Evolutionary conservation across 2,797 vertebrate species (phyloP).

Genomic region (Eleutherodactylus coqui): DNA sequence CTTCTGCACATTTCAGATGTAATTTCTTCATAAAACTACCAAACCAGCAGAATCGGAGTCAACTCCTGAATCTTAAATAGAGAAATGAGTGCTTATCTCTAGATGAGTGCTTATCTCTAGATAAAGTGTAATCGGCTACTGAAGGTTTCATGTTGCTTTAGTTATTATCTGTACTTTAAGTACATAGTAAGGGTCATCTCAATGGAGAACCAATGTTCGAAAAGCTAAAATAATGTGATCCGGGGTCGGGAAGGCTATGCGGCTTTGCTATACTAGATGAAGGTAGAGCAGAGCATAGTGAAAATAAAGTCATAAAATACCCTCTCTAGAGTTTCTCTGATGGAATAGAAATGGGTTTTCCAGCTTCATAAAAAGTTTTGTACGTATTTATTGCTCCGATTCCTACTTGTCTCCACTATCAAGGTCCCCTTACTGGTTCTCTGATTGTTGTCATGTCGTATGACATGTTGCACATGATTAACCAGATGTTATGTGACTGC

Average conservation of each 20-base stretch:
- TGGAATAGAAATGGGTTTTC: background rate
- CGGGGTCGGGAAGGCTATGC: background rate
- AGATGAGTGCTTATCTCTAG: background rate
- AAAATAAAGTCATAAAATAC: background rate
- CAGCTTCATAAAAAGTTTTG: background rate
- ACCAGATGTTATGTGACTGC: background rate
- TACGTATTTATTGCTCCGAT: background rate
- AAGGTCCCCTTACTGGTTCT: background rate
- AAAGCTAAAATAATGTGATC: conserved; percentile 1
- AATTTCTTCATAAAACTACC: background rate
- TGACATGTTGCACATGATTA: too few relatives aligned
- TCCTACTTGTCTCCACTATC: background rate
- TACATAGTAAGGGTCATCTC: conserved; percentile 11
- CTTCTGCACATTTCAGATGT: background rate
- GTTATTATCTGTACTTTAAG: conserved; percentile 17
- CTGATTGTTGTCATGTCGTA: background rate
- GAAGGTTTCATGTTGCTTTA: background rate
- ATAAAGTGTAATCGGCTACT: background rate
- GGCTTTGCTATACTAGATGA: background rate
- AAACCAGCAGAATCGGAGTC: background rate
- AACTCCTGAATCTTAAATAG: background rate
- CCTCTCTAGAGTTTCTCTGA: background rate
- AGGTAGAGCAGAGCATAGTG: background rate
- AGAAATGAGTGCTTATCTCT: background rate
- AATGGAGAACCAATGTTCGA: background rate